Evolutionary conservation across 2,888 invertebrate species (phyloP), one percentile per base, ranked within the genome.

Genomic region (Troides aeacus): DNA sequence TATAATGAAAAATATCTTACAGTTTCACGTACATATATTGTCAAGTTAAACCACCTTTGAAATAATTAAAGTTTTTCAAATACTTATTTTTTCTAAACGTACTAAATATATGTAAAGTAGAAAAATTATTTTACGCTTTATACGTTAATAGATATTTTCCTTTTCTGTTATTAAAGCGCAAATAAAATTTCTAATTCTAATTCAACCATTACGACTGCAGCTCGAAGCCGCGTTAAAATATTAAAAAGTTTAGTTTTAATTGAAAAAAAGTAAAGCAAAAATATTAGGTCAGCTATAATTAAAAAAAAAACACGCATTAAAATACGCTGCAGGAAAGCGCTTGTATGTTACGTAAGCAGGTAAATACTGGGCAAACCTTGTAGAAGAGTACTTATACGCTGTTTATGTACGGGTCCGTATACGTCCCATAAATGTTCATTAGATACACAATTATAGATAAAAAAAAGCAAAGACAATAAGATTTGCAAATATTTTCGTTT

Each of bases 241-340:
- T 66, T 42, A 66, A 70, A 66, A 70, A 63, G 36, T 59, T 66
- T 58, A 70, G 53, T 60, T 66, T 62, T 59, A 56, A 66, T 64
- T 66, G 21, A 64, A 62, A 66, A 63, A 63, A 62, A 62, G 65
- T 62, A 61, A 62, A 65, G 65, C 56, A 66, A 70, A 69, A 65
- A 70, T 66, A 70, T 70, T 70, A 66, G 70, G 70, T 70, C 70
- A 70, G 70, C 66, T 60, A 66, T 70, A 70, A 70, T 70, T 70
- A 70, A 66, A 70, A 69, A 62, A 64, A 64, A 64, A 65, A 65
- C 46, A 59, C 58, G 46, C 36, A 39, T 63, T 70, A 63, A 66
- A 65, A 66, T 60, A 58, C 59, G 42, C 60, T 59, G 39, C 59
- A 63, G 69, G 62, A 70, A 70, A 70, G 66, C 62, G 66, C 57